Conservation (phyloP, 2,888 invertebrate genomes). For the Metallyticus violacea region DNA sequence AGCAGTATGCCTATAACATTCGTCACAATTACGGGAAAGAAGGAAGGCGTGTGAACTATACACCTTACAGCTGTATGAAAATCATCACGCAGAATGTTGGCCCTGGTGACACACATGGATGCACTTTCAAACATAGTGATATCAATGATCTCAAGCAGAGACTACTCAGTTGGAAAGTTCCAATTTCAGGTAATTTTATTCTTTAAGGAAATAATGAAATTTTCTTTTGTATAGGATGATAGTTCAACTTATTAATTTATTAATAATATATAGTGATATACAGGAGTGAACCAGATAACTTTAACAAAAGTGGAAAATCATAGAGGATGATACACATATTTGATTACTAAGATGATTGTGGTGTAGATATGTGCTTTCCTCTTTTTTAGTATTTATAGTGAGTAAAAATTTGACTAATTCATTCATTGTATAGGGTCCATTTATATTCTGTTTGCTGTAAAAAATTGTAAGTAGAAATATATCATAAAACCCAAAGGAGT, state of each 20-base stretch:
- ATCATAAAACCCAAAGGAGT: too few relatives aligned
- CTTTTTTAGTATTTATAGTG: too few relatives aligned
- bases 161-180: constrained; percentile 64
- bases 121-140: constrained; percentile 87
- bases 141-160: constrained; percentile 65
- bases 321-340: too few relatives aligned
- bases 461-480: too few relatives aligned
- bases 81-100: constrained; percentile 76
- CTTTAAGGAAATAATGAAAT: background rate
- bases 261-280: too few relatives aligned
- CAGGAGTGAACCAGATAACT: too few relatives aligned
- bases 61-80: constrained; percentile 88
- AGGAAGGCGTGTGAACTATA: constrained; percentile 84
- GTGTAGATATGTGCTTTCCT: too few relatives aligned
- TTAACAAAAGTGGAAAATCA: background rate
- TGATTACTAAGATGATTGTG: too few relatives aligned
- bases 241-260: background rate
- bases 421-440: too few relatives aligned
- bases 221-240: background rate
- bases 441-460: too few relatives aligned
- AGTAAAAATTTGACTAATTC: too few relatives aligned
- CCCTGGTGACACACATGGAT: constrained; percentile 86
- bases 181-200: constrained; percentile 57
- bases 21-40: constrained; percentile 95
- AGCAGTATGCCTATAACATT: constrained; percentile 85